Base-by-base conservation (phyloP, 2,797 vertebrate species). In the Silurus aristotelis region DNA sequence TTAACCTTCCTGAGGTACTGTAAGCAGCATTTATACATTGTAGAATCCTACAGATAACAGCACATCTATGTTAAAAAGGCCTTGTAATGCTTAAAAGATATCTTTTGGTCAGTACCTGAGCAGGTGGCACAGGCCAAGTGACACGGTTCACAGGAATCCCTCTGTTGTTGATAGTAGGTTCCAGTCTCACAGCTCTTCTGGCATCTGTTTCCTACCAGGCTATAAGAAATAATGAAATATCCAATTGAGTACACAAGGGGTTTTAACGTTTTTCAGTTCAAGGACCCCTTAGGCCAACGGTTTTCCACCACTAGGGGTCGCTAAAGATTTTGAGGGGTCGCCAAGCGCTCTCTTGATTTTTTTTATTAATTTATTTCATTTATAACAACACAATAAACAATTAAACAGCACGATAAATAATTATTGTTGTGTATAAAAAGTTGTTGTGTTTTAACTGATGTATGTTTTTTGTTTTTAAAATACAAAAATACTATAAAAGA, bases 51-150 rank as follows among this genome's bases (percentile, higher is more conserved):
- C 6, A 17, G 72, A 1, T 72, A 70, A 31, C 7, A 70, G 15
- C 68, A 71, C 38, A 46, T 38, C 6, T 56, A 17, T 76, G 17
- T 48, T 48, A 38, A n/a, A 72, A 72, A n/a, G 4, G 15, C 25
- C 1, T 25, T 56, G 1, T n/a, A 43, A n/a, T 43, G 12, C 13
- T 61, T 43, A 79, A 79, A 17, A 27, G 2, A 2, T 61, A 60
- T 83, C 22, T 31, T 2, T 64, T 14, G 20, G 25, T 52, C 25
- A 22, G 92, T 95, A 99, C 98, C 98, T 94, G 97, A 94, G 93
- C 98, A 99, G 27, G 96, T 95, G 3, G 97, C 95, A 13, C 98
- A 99, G 90, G 96, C 96, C 87, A 93, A 88, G 87, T 98, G 95
- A 90, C 98, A 99, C 6, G 94, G 93, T 86, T 95, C 93, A 93